phyloP scores from a whole-genome alignment of 2,888 invertebrate species.

The Aporophyla lueneburgensis region DNA sequence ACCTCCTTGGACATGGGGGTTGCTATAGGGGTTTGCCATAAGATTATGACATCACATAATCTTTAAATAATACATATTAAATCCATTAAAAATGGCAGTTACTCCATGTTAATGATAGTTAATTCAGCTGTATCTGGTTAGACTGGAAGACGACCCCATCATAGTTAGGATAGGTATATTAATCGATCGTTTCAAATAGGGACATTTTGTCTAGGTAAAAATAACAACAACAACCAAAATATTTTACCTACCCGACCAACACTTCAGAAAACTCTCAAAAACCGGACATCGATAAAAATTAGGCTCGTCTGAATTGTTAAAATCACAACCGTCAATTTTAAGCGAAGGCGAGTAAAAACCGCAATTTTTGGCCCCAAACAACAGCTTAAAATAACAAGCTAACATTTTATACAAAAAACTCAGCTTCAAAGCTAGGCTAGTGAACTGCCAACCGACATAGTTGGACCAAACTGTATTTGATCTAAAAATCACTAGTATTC shows the following conservation, averaged over 20 bases:
- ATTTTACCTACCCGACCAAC: not conserved
- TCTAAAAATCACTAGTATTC: slow-evolving; percentile 38
- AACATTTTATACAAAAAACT: slow-evolving; percentile 32
- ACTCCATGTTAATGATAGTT: no score
- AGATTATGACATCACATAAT: no score
- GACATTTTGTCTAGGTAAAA: not conserved
- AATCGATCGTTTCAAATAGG: not conserved
- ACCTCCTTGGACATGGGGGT: no score
- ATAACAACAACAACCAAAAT: not conserved
- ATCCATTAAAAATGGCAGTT: no score
- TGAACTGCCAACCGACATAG: slow-evolving; percentile 10
- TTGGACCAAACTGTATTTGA: slow-evolving; percentile 37
- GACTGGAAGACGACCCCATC: not conserved
- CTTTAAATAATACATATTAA: no score
- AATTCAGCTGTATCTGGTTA: not conserved
- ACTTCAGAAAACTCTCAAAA: not conserved
- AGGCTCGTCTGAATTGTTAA: slow-evolving; percentile 30
- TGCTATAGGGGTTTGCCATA: no score
- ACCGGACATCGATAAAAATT: not conserved
- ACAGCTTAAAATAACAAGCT: slow-evolving; percentile 44
- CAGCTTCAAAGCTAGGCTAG: not conserved
- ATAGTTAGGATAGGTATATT: not conserved
- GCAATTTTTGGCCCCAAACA: slow-evolving; percentile 20
- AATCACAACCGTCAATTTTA: slow-evolving; percentile 31
- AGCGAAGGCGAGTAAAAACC: slow-evolving; percentile 8